Base-by-base conservation (phyloP, 2,797 vertebrate genomes). In the Malacoraja senta region DNA sequence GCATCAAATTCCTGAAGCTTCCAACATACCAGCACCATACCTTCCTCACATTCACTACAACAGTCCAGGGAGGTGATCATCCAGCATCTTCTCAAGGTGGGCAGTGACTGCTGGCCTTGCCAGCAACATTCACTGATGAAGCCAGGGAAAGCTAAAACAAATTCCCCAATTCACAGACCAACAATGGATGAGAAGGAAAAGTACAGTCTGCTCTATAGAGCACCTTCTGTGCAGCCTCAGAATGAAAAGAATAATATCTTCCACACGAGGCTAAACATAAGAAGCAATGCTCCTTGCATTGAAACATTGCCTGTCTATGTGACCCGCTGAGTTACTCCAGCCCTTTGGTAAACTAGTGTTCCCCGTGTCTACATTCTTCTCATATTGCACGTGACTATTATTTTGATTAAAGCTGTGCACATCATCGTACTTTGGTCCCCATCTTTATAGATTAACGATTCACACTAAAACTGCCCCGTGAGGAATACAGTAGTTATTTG, bases 371-470 rank as follows among this genome's bases (percentile, higher is more conserved):
- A 53, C 44, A 53, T 53, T 53, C 44, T 53, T 53, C 44, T 53
- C 44, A 53, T 53, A 53, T 53, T 32, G 44, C 29, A 8, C 58
- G 32, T 86, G 19, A 0, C 1, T 65, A 19, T 32, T 86, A 65
- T 65, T 86, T 63, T 63, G n/a, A 86, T n/a, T 86, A 65, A 63
- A 86, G 10, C 29, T 63, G 12, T n/a, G n/a, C 58, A 63, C 58
- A 63, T 86, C 29, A 65, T 15, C n/a, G 32, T 86, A 65, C 58
- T 86, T n/a, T 17, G 13, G n/a, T 86, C 63, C 10, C 58, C 61
- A 9, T 63, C 58, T 63, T 65, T 86, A n/a, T 12, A 86, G 83
- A 86, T 86, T 86, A 19, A 86, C 32, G 83, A n/a, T 86, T 65
- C 58, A 32, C 61, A 63, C n/a, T 86, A 65, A 86, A 86, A 86